Evolutionary conservation across 2,113 vertebrate species (phyloP).

Genomic region (Epinephelus fuscoguttatus): DNA sequence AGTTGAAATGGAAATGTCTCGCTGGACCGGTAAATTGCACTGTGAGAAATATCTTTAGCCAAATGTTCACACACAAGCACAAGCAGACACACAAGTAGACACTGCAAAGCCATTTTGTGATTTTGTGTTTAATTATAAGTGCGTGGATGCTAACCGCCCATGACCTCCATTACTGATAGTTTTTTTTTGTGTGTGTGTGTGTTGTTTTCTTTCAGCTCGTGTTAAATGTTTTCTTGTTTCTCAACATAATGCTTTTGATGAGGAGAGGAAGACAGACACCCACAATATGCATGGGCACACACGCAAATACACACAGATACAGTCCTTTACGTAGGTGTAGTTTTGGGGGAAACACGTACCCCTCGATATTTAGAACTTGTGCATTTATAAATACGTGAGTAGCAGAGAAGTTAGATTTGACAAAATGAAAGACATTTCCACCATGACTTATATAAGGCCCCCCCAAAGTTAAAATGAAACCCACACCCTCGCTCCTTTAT

Average conservation of each 20-base stretch:
- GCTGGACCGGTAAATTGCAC: conserved; percentile 72
- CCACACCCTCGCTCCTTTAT: no score
- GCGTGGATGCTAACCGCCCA: conserved; percentile 28
- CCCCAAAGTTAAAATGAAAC: no score
- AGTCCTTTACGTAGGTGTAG: not conserved
- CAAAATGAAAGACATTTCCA: no score
- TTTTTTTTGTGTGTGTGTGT: conserved; percentile 31
- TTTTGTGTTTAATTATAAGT: conserved; percentile 62
- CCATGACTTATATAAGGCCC: no score
- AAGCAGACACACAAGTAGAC: conserved; percentile 46
- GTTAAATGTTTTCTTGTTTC: conserved; percentile 44
- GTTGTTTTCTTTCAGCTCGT: conserved; percentile 44
- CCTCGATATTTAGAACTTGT: no score
- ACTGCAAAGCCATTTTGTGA: conserved; percentile 57
- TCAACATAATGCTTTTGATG: conserved; percentile 32
- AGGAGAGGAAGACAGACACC: conserved; percentile 15
- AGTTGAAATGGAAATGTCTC: conserved; percentile 74
- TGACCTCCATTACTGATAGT: conserved; percentile 44
- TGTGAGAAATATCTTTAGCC: conserved; percentile 74
- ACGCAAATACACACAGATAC: not conserved
- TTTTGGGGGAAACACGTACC: no score
- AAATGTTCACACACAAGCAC: conserved; percentile 58
- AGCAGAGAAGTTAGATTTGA: no score
- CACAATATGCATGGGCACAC: not conserved
- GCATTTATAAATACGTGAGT: no score